A percentile compares a stretch with the other conserved stretches of the same genome.
Conservation (phyloP, 2,888 invertebrate genomes). For the Allophyes oxyacanthae region DNA sequence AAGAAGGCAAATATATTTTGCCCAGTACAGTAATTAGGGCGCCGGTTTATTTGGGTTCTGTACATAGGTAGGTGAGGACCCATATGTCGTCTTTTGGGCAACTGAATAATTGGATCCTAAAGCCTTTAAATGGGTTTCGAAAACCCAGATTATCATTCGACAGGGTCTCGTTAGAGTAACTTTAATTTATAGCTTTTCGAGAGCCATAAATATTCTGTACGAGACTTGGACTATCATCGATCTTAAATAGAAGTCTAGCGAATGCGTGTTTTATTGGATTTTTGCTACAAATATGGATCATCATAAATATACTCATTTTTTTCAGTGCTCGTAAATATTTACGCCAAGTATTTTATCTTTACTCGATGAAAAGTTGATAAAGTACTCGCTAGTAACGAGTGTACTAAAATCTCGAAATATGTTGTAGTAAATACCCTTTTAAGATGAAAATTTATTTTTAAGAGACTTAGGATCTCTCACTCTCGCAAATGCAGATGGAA, state of each 20-base stretch:
- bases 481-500: too few species aligned
- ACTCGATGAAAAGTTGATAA: slow-evolving; percentile 35
- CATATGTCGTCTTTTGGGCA: background rate
- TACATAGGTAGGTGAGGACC: slow-evolving; percentile 27
- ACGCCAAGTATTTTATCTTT: slow-evolving; percentile 38
- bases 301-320: slow-evolving; percentile 32
- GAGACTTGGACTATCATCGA: slow-evolving; percentile 17
- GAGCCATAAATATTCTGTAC: slow-evolving; percentile 31
- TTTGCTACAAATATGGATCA: slow-evolving; percentile 24
- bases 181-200: slow-evolving; percentile 44
- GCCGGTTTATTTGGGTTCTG: slow-evolving; percentile 45
- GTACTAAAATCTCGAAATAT: background rate
- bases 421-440: too few species aligned
- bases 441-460: too few species aligned
- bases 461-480: too few species aligned
- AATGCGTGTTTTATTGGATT: slow-evolving; percentile 22
- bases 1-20: slow-evolving; percentile 43
- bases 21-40: slow-evolving; percentile 21
- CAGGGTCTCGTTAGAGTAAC: slow-evolving; percentile 29
- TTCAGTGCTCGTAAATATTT: slow-evolving; percentile 33
- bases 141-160: slow-evolving; percentile 39
- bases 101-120: slow-evolving; percentile 18
- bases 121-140: slow-evolving; percentile 32
- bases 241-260: slow-evolving; percentile 20
- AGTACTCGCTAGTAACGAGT: slow-evolving; percentile 5